Conservation (phyloP, 2,113 vertebrate species). For the Pelobates fuscus region DNA sequence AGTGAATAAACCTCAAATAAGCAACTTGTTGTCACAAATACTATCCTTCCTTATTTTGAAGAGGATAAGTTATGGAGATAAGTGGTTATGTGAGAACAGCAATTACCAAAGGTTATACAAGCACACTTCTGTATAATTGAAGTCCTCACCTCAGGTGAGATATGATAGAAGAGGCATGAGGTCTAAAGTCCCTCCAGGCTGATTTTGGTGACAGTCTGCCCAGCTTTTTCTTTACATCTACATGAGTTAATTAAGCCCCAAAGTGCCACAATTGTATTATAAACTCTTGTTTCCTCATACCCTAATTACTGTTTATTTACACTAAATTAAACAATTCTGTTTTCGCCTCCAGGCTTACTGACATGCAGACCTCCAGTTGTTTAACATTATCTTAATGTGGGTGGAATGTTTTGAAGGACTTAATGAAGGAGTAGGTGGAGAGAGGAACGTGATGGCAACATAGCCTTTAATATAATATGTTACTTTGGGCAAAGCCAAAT, state of each 20-base stretch:
- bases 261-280: constrained; percentile 9
- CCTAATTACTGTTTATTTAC: constrained; percentile 32
- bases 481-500: not conserved
- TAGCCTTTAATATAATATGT: not conserved
- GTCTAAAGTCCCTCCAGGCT: constrained; percentile 4
- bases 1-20: too few species aligned
- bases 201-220: constrained; percentile 28
- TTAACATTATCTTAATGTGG: not conserved
- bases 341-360: not conserved
- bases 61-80: too few species aligned
- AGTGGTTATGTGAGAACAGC: not conserved
- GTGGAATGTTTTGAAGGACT: constrained; percentile 2
- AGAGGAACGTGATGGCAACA: not conserved
- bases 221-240: not conserved
- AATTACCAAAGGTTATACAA: not conserved
- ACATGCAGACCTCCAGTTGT: constrained; percentile 2
- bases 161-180: not conserved
- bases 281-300: constrained; percentile 33
- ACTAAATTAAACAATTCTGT: not conserved
- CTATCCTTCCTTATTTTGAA: too few species aligned
- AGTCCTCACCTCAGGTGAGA: constrained; percentile 7
- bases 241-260: not conserved
- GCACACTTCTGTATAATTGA: not conserved
- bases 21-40: too few species aligned
- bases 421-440: not conserved